Conservation (phyloP, 2,888 invertebrate genomes). For the Herminia tarsipennalis region DNA sequence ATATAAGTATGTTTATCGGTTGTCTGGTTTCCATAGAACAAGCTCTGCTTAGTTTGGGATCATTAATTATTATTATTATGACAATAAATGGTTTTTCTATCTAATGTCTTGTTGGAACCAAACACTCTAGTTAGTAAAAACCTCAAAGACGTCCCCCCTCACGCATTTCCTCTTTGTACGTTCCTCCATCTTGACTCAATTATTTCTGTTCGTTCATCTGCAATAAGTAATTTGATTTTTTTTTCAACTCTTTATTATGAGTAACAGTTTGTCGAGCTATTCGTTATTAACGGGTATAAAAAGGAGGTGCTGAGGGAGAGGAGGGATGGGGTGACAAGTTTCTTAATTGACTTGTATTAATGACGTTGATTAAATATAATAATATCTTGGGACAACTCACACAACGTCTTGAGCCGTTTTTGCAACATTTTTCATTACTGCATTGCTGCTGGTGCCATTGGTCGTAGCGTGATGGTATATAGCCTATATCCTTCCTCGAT, state of each 20-base stretch:
- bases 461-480: no score
- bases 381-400: no score
- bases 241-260: slow-evolving; percentile 46
- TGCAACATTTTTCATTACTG: no score
- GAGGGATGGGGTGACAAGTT: slow-evolving; percentile 6
- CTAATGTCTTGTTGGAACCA: not conserved
- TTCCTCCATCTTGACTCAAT: slow-evolving; percentile 54
- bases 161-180: slow-evolving; percentile 22
- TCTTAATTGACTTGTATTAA: slow-evolving; percentile 4
- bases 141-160: slow-evolving; percentile 3
- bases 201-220: slow-evolving; percentile 64
- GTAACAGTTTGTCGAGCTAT: slow-evolving; percentile 30
- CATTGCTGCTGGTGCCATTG: no score
- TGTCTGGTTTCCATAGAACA: no score
- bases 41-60: no score
- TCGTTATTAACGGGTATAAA: slow-evolving; percentile 25
- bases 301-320: slow-evolving; percentile 1
- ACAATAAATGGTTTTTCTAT: not conserved
- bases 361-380: not conserved
- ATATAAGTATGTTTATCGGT: no score
- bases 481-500: no score
- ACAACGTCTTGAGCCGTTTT: no score
- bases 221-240: slow-evolving; percentile 53
- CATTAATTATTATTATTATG: not conserved
- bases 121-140: not conserved